Conservation (phyloP, 2,797 vertebrate genomes). For the Galagoides demidoff region DNA sequence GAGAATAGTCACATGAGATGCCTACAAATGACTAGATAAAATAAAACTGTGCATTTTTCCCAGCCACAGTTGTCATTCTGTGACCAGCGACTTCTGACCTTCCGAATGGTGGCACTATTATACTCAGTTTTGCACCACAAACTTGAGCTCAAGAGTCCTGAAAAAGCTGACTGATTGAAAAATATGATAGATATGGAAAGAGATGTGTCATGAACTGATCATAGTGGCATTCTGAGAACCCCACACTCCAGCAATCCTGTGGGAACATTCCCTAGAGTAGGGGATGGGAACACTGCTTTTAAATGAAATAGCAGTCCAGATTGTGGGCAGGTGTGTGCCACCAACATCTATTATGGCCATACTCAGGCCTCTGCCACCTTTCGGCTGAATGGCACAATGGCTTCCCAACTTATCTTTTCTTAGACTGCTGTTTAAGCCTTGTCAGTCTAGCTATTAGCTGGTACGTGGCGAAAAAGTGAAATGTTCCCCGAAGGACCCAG, state of each 20-base stretch:
- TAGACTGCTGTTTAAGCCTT: not conserved
- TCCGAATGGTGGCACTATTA: not conserved
- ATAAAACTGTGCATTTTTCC: not conserved
- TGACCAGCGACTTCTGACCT: not conserved
- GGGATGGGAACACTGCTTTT: not conserved
- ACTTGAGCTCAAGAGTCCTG: not conserved
- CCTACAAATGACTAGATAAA: not conserved
- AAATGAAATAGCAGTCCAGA: not conserved
- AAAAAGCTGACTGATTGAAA: not conserved
- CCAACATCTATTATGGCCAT: too few relatives aligned
- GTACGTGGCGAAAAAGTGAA: not conserved
- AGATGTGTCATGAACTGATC: fast-evolving
- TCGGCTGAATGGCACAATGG: fast-evolving
- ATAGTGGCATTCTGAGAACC: not conserved
- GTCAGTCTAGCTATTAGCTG: not conserved
- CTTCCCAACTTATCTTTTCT: not conserved
- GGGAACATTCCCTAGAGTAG: fast-evolving
- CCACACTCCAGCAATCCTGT: not conserved
- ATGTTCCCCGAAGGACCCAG: not conserved
- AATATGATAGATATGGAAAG: not conserved
- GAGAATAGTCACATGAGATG: not conserved
- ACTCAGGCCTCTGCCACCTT: not conserved
- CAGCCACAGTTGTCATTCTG: not conserved
- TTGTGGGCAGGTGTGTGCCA: fast-evolving
- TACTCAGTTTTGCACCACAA: not conserved